Conservation (phyloP, 1,140 invertebrate species). For the Musca domestica region DNA sequence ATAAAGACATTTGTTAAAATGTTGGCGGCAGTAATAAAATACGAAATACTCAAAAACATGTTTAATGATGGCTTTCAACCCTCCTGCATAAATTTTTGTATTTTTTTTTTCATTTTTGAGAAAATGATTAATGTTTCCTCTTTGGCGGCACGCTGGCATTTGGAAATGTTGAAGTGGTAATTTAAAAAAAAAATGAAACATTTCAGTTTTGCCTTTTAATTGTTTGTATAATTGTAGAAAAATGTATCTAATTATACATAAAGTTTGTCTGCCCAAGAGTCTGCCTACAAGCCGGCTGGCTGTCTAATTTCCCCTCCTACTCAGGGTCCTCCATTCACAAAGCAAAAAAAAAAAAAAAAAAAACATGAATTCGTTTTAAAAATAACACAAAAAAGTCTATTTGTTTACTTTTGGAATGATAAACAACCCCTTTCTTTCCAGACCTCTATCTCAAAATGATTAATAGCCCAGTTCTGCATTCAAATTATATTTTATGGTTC, state of each 20-base stretch:
- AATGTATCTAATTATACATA: constrained; percentile 10
- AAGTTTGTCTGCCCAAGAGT: neutral
- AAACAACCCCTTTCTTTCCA: constrained; percentile 1
- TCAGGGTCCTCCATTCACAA: no score
- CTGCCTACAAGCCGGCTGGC: neutral
- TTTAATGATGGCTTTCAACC: no score
- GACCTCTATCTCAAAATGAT: no score
- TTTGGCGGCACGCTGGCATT: neutral
- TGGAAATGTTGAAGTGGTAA: neutral
- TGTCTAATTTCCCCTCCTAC: no score
- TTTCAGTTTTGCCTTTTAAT: neutral
- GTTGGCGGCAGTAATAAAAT: no score
- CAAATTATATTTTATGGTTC: no score
- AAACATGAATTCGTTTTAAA: neutral
- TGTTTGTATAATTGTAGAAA: constrained; percentile 9
- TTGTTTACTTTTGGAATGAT: neutral
- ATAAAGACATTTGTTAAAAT: constrained; percentile 17
- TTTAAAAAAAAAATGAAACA: neutral
- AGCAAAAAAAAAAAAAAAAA: no score
- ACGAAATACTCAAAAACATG: no score
- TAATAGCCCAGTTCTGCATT: no score
- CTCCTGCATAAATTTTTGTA: no score
- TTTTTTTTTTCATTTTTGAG: neutral
- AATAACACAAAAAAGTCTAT: neutral
- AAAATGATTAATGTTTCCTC: constrained; percentile 12